Conservation (phyloP, 2,797 vertebrate species). For the Erpetoichthys calabaricus region DNA sequence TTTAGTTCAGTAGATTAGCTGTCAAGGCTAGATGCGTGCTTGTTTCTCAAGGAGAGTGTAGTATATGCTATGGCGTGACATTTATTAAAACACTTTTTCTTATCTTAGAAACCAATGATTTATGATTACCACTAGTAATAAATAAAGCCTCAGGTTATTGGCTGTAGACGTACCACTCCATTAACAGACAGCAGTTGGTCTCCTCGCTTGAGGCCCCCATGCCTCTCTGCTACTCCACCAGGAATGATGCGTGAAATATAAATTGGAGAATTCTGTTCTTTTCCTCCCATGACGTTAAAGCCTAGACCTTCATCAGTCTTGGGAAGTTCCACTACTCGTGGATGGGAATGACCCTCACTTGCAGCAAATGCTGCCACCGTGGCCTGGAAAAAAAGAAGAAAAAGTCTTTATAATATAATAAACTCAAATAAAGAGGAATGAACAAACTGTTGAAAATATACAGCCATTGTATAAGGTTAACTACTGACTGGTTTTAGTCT, state of each 20-base stretch:
- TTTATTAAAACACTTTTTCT: too few relatives aligned
- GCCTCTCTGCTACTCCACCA: conserved; percentile 88
- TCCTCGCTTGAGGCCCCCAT: conserved; percentile 87
- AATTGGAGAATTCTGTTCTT: conserved; percentile 96
- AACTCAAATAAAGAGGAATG: too few relatives aligned
- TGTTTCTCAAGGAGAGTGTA: too few relatives aligned
- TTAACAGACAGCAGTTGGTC: conserved; percentile 96
- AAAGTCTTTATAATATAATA: conserved; percentile 16
- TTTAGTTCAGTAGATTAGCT: too few relatives aligned
- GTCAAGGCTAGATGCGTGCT: too few relatives aligned
- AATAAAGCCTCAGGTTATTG: neutral
- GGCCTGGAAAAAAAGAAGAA: conserved; percentile 52
- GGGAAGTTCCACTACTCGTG: conserved; percentile 86
- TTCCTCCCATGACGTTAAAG: conserved; percentile 97
- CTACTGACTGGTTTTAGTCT: too few relatives aligned
- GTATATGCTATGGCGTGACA: too few relatives aligned
- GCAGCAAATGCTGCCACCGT: conserved; percentile 95
- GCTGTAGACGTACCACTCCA: conserved; percentile 69
- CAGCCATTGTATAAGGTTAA: too few relatives aligned
- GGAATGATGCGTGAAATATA: conserved; percentile 98
- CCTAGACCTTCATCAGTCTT: conserved; percentile 96
- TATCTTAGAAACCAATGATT: too few relatives aligned
- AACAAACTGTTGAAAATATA: too few relatives aligned
- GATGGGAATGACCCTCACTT: conserved; percentile 95
- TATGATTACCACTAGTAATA: too few relatives aligned